Percentiles rank a stretch among this genome's conserved stretches.
Conservation (phyloP, 2,797 vertebrate genomes). For the Sitta carolinensis region DNA sequence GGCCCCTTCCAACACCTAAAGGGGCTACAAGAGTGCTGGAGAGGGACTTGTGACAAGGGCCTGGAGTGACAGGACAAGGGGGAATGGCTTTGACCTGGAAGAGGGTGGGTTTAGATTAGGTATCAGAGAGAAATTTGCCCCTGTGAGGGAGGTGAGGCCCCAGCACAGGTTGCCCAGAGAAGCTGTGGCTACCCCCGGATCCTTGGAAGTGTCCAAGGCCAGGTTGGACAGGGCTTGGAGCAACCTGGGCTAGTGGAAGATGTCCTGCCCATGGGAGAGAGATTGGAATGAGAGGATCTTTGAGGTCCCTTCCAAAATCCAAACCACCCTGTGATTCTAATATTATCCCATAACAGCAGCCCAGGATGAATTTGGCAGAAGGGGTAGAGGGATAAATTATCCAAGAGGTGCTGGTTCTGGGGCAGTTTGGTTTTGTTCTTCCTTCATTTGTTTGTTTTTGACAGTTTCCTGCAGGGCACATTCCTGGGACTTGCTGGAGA, state of each 20-base stretch:
- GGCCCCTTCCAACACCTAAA: neutral
- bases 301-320: neutral
- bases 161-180: neutral
- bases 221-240: accelerated
- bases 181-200: neutral
- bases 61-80: neutral
- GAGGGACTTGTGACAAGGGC: neutral
- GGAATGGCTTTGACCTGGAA: neutral
- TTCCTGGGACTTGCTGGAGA: neutral
- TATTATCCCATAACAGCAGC: neutral
- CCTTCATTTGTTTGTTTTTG: neutral
- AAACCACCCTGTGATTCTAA: neutral
- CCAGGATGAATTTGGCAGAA: neutral
- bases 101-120: neutral
- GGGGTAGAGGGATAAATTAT: neutral
- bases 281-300: neutral
- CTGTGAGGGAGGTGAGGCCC: neutral
- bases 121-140: neutral
- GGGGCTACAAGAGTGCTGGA: neutral
- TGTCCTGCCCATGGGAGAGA: neutral
- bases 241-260: neutral
- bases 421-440: neutral
- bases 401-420: neutral
- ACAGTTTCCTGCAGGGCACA: neutral
- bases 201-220: neutral